Conservation (phyloP, 1,140 invertebrate species). For the Anastrepha ludens region DNA sequence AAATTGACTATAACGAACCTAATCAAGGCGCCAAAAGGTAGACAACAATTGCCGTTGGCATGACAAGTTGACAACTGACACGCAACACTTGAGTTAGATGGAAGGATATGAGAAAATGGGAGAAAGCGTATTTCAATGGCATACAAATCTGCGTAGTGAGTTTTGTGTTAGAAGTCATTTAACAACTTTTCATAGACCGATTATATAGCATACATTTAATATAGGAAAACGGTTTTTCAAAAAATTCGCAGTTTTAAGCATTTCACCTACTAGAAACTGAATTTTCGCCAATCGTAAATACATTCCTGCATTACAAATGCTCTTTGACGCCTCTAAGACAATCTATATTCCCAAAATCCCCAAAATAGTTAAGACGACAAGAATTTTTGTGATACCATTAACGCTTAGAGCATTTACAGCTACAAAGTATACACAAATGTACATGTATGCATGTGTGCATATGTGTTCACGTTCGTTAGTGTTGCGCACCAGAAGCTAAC, state of each 20-base stretch:
- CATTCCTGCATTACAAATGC: not conserved
- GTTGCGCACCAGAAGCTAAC: not conserved
- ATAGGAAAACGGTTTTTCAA: not conserved
- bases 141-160: too few relatives aligned
- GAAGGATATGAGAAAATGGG: not conserved
- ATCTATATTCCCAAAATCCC: conserved; percentile 49
- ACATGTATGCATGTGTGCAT: not conserved
- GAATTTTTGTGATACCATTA: conserved; percentile 4
- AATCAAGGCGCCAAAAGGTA: not conserved
- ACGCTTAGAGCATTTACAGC: conserved; percentile 22
- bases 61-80: not conserved
- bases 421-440: not conserved
- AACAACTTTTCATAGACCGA: too few relatives aligned
- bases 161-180: too few relatives aligned
- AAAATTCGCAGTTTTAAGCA: too few relatives aligned
- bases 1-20: not conserved
- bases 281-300: too few relatives aligned
- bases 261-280: too few relatives aligned
- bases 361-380: conserved; percentile 46
- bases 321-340: conserved; percentile 1
- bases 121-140: not conserved
- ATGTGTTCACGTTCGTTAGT: not conserved
- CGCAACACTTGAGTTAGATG: not conserved
- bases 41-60: not conserved
- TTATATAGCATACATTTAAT: not conserved